Conservation (phyloP, 2,888 invertebrate genomes). For the Rhamnusium bicolor region DNA sequence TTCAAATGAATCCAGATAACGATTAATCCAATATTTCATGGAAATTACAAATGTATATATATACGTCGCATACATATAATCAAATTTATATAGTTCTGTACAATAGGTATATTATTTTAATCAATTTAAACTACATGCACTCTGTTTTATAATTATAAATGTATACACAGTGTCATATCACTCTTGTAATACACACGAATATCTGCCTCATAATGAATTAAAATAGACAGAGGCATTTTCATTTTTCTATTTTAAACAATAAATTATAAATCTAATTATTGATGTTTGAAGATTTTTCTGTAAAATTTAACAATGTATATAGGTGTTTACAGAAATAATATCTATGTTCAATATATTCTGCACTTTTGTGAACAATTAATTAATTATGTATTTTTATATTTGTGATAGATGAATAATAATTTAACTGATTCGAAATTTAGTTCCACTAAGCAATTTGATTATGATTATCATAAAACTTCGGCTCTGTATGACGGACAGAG, state of each 20-base stretch:
- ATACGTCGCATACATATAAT: slow-evolving; percentile 15
- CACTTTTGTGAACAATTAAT: no score
- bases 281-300: no score
- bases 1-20: slow-evolving; percentile 34
- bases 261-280: no score
- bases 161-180: neutral
- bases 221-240: neutral
- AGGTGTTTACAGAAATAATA: no score
- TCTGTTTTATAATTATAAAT: slow-evolving; percentile 4
- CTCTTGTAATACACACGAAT: neutral
- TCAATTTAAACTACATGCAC: slow-evolving; percentile 6
- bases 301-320: no score
- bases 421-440: no score
- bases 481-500: no score
- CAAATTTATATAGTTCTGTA: slow-evolving; percentile 16
- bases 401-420: no score
- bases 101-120: slow-evolving; percentile 11
- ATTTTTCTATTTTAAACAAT: neutral
- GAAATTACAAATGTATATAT: slow-evolving; percentile 27
- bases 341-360: no score
- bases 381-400: no score
- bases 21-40: slow-evolving; percentile 26
- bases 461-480: no score
- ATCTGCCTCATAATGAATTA: neutral
- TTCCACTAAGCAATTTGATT: no score